Conservation (phyloP, 2,888 invertebrate genomes). For the Pyrgus malvae region DNA sequence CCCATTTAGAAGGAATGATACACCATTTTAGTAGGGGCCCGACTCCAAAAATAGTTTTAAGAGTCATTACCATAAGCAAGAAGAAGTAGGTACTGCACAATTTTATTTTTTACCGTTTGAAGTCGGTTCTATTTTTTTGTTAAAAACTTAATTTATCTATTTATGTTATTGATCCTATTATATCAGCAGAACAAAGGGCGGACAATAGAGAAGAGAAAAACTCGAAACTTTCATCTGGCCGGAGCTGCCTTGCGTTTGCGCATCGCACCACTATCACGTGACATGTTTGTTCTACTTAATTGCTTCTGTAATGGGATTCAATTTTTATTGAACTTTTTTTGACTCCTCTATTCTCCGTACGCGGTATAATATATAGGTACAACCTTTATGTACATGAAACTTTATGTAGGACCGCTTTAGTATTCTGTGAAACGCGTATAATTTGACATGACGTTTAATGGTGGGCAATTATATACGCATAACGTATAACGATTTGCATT, state of each 20-base stretch:
- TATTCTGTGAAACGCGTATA: slow-evolving; percentile 15
- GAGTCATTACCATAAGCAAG: too few relatives aligned
- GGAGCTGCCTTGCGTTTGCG: slow-evolving; percentile 19
- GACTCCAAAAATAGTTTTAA: too few relatives aligned
- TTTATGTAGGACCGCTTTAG: slow-evolving; percentile 15
- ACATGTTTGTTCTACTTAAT: slow-evolving; percentile 52
- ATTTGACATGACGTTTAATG: slow-evolving; percentile 28
- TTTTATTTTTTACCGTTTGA: not conserved
- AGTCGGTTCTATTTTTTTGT: slow-evolving; percentile 4
- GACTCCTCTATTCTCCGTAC: slow-evolving; percentile 6
- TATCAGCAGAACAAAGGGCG: slow-evolving; percentile 45
- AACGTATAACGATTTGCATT: slow-evolving; percentile 26
- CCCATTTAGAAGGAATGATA: too few relatives aligned
- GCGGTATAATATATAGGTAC: not conserved
- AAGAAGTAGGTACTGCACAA: too few relatives aligned
- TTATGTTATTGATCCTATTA: slow-evolving; percentile 14
- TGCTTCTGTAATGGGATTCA: slow-evolving; percentile 45
- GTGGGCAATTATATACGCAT: slow-evolving; percentile 27
- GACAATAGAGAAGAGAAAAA: slow-evolving; percentile 55
- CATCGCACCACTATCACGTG: slow-evolving; percentile 42
- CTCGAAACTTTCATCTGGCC: slow-evolving; percentile 43
- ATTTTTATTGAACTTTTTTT: slow-evolving; percentile 42
- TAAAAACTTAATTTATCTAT: not conserved
- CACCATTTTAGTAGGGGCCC: too few relatives aligned
- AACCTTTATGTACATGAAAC: not conserved